These are phyloP conservation scores for Anthoscopus minutus DNA, from an alignment of 2,113 vertebrate genomes.

Conservation along the genomic window DNA sequence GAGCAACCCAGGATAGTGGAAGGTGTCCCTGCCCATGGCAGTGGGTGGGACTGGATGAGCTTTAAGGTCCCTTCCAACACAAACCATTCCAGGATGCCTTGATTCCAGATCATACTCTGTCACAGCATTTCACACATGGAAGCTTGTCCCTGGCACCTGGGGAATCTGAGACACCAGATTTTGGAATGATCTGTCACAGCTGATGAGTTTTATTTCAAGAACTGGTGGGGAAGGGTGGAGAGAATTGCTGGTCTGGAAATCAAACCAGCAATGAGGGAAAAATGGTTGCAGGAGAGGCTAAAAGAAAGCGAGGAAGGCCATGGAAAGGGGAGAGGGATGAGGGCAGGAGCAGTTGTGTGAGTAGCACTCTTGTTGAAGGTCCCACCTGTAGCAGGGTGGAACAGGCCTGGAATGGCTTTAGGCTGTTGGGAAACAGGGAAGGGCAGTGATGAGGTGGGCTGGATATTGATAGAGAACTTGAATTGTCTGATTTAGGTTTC, in stretches of 20 bases:
- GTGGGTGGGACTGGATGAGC: background rate
- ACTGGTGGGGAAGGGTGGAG: background rate
- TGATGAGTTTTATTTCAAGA: too few relatives aligned
- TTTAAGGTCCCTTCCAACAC: background rate
- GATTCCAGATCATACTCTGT: fast-evolving
- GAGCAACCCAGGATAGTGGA: background rate
- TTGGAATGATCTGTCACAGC: background rate
- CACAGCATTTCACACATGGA: background rate
- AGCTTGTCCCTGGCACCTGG: background rate
- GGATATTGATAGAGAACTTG: too few relatives aligned
- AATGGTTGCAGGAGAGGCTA: background rate
- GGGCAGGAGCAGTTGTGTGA: background rate
- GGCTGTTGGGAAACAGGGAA: background rate
- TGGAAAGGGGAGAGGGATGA: background rate
- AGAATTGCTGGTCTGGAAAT: background rate
- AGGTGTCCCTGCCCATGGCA: too few relatives aligned
- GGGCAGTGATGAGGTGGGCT: background rate
- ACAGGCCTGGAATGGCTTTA: background rate
- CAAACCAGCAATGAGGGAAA: background rate
- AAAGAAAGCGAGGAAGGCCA: background rate
- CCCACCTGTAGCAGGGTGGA: background rate
- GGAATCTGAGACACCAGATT: background rate
- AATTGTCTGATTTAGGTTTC: background rate
- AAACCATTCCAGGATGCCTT: background rate
- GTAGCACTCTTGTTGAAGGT: background rate